Evolutionary conservation across 2,888 invertebrate genomes (phyloP), one percentile per base, ranked within the genome.

Genomic region (Biston stratarius): DNA sequence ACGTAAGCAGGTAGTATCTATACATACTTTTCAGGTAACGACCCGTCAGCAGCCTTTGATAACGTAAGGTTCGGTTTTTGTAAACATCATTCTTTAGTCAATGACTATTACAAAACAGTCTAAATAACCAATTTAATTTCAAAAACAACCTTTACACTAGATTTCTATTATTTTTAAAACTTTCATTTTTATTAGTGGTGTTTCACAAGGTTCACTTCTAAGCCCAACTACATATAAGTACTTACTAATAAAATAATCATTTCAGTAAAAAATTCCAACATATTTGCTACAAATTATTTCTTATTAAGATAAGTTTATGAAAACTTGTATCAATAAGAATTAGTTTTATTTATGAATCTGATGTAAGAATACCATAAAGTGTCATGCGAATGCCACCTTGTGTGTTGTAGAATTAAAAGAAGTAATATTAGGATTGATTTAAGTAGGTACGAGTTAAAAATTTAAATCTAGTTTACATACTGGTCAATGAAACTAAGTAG

Each of bases 341-440:
- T n/a, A 8, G 15, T 42, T 55, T 55, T 57, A 47, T 48, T 58
- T 10, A 48, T 58, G 48, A 38, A 34, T n/a, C 42, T 58, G 38
- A 58, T 48, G 58, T 38, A 48, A 58, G 15, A 48, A 38, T 15
- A 38, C 38, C 38, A 58, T 47, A 40, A 48, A 15, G 12, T 48
- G 38, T 10, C 6, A 38, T 38, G 15, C 48, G 48, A 15, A 49
- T 10, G 12, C 49, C 6, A 51, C n/a, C n/a, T 9, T 8, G 8
- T 9, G 6, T 0, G 38, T 24, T 38, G 38, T 5, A 38, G 38
- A 38, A 38, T 6, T 38, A 36, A 7, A 36, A 36, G 36, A 5
- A 36, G 5, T 36, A 36, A 5, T 7, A 6, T 6, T 36, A 36
- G 5, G 6, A 38, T 38, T 8, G 7, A 36, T 8, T 6, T 38